Conservation (phyloP, 2,113 vertebrate genomes). For the Leucosticte australis region DNA sequence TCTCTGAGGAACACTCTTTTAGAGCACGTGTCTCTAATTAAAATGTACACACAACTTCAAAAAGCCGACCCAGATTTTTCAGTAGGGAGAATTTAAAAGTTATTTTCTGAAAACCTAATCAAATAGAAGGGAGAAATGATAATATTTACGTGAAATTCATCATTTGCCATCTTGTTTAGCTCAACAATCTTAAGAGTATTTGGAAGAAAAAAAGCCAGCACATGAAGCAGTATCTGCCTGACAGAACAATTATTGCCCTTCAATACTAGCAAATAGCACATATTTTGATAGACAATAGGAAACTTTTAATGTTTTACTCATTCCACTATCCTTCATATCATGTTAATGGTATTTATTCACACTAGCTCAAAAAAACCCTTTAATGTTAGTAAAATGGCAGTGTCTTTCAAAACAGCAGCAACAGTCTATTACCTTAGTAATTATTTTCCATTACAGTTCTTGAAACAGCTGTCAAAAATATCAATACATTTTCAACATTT, state of each 20-base stretch:
- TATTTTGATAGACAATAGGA: neutral
- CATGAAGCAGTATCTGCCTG: neutral
- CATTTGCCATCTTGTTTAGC: neutral
- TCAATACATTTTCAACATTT: neutral
- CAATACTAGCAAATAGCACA: neutral
- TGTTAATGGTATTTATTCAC: neutral
- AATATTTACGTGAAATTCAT: neutral
- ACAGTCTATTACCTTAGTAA: neutral
- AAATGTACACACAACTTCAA: neutral
- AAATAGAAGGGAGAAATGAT: neutral
- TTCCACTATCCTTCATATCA: neutral
- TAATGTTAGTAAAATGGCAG: neutral
- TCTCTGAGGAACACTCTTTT: neutral
- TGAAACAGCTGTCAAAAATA: neutral
- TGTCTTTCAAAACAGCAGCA: neutral
- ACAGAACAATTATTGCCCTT: neutral
- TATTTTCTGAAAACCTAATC: neutral
- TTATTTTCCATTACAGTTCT: neutral
- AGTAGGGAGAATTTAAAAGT: neutral
- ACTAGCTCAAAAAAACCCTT: neutral
- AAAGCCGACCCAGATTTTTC: constrained; percentile 24
- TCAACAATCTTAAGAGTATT: neutral
- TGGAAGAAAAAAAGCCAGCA: neutral
- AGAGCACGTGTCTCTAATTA: neutral
- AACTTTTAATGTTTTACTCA: neutral